Percentiles rank a stretch among this genome's conserved stretches.
Conservation (phyloP, 2,113 vertebrate genomes). For the Pelusios castaneus region DNA sequence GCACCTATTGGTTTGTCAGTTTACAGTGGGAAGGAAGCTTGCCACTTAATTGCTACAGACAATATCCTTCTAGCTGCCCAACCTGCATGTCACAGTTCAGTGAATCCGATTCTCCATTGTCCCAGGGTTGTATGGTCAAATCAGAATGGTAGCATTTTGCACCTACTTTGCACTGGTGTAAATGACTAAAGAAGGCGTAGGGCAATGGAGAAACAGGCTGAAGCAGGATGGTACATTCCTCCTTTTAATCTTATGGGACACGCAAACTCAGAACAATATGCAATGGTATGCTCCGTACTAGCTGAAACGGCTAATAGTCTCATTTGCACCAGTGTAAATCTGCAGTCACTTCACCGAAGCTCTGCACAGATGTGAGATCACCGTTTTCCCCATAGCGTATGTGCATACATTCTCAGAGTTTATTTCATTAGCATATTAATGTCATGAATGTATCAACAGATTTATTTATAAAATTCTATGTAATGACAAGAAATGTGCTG, state of each 20-base stretch:
- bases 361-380: not conserved
- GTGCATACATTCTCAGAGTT: not conserved
- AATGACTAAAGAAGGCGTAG: accelerated
- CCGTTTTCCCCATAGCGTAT: not conserved
- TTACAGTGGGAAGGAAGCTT: constrained; percentile 14
- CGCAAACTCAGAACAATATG: not conserved
- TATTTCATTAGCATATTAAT: not conserved
- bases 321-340: not conserved
- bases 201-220: not conserved
- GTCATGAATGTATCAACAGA: not conserved
- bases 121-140: not conserved
- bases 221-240: not conserved
- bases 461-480: not conserved
- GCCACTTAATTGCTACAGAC: not conserved
- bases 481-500: not conserved
- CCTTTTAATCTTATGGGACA: not conserved
- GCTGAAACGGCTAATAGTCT: not conserved
- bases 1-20: constrained; percentile 20
- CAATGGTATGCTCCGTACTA: not conserved
- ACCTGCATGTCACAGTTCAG: not conserved
- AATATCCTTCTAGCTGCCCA: not conserved
- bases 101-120: not conserved
- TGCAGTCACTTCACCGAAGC: not conserved
- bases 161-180: not conserved
- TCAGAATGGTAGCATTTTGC: no score